phyloP scores from a whole-genome alignment of 2,888 invertebrate genomes.

The Brachyptera putata region DNA sequence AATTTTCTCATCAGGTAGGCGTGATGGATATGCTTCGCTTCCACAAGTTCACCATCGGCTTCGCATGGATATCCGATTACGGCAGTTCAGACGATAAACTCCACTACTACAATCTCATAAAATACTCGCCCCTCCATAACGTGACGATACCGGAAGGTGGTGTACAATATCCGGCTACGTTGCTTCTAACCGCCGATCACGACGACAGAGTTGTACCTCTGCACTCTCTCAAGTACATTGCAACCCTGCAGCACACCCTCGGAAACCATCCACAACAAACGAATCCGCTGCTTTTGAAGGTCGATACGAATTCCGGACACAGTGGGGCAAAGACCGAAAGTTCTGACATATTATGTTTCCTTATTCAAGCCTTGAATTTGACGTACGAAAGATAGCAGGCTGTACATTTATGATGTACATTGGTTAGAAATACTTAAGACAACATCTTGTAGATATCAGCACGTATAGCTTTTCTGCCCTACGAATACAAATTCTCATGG shows the following conservation, averaged over 20 bases:
- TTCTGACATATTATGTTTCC: conserved; percentile 83
- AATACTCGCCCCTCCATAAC: conserved; percentile 94
- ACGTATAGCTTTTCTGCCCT: no score
- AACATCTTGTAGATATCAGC: no score
- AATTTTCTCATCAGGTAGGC: no score
- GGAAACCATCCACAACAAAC: conserved; percentile 54
- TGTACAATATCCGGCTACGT: conserved; percentile 80
- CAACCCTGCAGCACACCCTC: conserved; percentile 77
- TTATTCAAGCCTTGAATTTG: conserved; percentile 68
- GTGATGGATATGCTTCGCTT: conserved; percentile 97
- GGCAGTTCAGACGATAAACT: conserved; percentile 83
- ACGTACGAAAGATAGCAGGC: no score
- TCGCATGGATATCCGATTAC: conserved; percentile 96
- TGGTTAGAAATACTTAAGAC: no score
- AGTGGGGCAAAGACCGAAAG: conserved; percentile 95
- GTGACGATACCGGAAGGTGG: conserved; percentile 58
- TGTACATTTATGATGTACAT: no score
- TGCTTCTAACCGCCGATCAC: conserved; percentile 95
- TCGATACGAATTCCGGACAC: conserved; percentile 95
- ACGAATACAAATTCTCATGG: no score
- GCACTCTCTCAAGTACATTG: conserved; percentile 93
- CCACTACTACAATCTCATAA: conserved; percentile 78
- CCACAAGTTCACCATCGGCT: conserved; percentile 97
- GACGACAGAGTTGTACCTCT: conserved; percentile 97
- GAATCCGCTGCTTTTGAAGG: not conserved